Conservation (phyloP, 1,140 invertebrate genomes). For the Zophobas atratus region DNA sequence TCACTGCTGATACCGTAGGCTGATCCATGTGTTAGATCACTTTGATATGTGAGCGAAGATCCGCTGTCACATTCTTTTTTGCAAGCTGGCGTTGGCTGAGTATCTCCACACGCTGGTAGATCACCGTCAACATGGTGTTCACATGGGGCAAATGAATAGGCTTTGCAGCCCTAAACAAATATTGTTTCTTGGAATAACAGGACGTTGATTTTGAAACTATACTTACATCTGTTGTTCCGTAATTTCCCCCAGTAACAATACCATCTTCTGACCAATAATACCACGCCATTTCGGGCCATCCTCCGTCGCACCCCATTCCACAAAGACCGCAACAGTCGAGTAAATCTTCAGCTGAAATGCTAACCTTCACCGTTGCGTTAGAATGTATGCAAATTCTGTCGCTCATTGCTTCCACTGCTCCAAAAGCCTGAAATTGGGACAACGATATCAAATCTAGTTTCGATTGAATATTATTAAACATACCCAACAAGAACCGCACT, state of each 20-base stretch:
- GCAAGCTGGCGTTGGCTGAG: slow-evolving; percentile 73
- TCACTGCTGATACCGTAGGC: neutral
- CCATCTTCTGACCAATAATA: too few species aligned
- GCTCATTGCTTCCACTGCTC: neutral
- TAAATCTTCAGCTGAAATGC: too few species aligned
- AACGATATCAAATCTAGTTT: too few species aligned
- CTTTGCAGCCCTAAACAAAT: slow-evolving; percentile 55
- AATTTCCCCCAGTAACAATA: too few species aligned
- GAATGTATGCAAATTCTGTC: too few species aligned
- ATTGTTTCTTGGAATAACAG: neutral
- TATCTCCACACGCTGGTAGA: slow-evolving; percentile 48
- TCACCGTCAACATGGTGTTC: slow-evolving; percentile 74
- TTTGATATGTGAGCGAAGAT: neutral
- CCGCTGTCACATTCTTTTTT: slow-evolving; percentile 69
- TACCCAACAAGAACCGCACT: slow-evolving; percentile 42
- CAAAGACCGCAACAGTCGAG: too few species aligned
- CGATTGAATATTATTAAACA: neutral
- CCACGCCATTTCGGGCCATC: too few species aligned
- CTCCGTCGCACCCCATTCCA: too few species aligned
- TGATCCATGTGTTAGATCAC: neutral
- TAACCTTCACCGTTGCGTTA: too few species aligned
- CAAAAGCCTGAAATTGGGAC: neutral
- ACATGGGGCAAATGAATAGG: slow-evolving; percentile 76
- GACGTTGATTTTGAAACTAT: neutral
- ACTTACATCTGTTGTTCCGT: too few species aligned